These are phyloP conservation scores for Erpornis zantholeuca DNA, from an alignment of 2,113 vertebrate species.

Conservation along the genomic window DNA sequence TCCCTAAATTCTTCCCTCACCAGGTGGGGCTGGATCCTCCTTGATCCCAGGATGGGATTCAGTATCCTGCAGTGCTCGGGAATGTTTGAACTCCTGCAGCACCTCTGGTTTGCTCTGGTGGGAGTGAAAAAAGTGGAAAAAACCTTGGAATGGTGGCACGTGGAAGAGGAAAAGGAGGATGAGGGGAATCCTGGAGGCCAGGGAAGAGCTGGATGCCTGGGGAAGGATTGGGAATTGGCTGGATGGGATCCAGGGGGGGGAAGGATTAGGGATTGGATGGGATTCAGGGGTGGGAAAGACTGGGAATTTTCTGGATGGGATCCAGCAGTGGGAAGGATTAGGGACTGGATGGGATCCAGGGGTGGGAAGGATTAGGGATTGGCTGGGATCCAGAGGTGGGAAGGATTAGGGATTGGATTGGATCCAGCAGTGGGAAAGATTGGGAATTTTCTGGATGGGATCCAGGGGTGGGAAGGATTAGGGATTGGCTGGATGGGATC, in stretches of 20 bases:
- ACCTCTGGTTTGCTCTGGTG: not conserved
- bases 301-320: too few species aligned
- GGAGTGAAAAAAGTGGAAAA: not conserved
- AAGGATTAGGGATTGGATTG: not conserved
- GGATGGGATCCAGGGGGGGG: not conserved
- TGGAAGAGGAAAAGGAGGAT: not conserved
- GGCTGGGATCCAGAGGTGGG: not conserved
- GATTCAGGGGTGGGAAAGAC: not conserved
- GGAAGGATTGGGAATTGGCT: not conserved
- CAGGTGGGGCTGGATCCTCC: not conserved
- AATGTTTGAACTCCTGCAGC: not conserved
- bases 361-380: too few species aligned
- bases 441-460: not conserved
- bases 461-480: not conserved
- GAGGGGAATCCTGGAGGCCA: not conserved
- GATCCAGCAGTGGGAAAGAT: not conserved
- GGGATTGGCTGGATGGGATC: not conserved
- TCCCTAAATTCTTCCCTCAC: not conserved
- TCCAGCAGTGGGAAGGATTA: too few species aligned
- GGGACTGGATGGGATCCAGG: too few species aligned
- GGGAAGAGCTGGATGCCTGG: not conserved
- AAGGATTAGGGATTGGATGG: not conserved
- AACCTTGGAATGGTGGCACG: fast-evolving
- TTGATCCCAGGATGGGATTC: not conserved
- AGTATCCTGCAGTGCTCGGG: not conserved